Percentiles rank a stretch among this genome's conserved stretches.
Conservation (phyloP, 1,140 invertebrate species). For the Venustaconcha ellipsiformis region DNA sequence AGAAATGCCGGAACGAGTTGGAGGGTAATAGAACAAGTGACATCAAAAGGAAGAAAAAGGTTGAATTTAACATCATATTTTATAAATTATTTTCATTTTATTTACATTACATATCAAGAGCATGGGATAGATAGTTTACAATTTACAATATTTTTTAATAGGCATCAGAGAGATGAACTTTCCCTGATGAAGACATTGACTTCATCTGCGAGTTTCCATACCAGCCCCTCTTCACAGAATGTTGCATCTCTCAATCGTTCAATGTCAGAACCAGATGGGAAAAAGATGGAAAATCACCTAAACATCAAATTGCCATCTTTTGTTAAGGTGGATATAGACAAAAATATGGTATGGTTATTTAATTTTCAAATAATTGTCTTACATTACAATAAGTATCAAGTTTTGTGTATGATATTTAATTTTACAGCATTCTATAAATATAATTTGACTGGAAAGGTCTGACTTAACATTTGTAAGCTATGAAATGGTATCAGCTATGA, state of each 20-base stretch:
- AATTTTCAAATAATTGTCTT: neutral
- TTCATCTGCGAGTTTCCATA: constrained; percentile 42
- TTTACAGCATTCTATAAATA: neutral
- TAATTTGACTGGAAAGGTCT: neutral
- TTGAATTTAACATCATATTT: too few species aligned
- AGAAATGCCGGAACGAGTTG: too few species aligned
- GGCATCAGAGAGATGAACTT: constrained; percentile 39
- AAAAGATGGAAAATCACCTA: neutral
- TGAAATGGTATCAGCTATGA: too few species aligned
- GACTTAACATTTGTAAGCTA: neutral
- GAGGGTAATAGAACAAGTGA: too few species aligned
- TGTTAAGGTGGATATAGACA: constrained; percentile 62
- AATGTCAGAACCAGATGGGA: neutral
- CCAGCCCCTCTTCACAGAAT: constrained; percentile 10
- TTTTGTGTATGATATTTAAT: neutral
- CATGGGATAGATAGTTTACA: neutral
- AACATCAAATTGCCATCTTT: constrained; percentile 18
- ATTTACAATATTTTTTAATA: constrained; percentile 20
- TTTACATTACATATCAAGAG: too few species aligned
- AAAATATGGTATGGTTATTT: constrained; percentile 54
- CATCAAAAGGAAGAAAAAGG: too few species aligned
- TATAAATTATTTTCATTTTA: too few species aligned
- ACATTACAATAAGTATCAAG: neutral
- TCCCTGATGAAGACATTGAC: constrained; percentile 43
- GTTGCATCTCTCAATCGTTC: neutral